Conservation (phyloP, 2,888 invertebrate species). For the Athalia rosae region DNA sequence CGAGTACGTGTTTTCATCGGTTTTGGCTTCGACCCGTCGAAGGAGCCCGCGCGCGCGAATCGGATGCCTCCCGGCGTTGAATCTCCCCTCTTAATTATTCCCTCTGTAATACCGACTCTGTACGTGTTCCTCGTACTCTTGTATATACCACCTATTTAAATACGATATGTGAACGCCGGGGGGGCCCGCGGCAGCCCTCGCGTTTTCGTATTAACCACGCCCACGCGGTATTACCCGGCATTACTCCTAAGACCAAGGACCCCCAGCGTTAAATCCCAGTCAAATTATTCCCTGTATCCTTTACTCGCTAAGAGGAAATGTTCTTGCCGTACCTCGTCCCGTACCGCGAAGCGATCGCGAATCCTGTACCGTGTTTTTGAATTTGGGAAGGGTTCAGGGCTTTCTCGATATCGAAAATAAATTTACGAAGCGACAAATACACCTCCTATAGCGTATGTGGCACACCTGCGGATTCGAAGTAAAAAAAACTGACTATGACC, state of each 20-base stretch:
- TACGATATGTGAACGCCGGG: conserved; percentile 28
- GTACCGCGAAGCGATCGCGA: too few species aligned
- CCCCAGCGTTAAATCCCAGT: conserved; percentile 42
- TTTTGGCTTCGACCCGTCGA: neutral
- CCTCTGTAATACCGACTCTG: conserved; percentile 40
- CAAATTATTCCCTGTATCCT: conserved; percentile 41
- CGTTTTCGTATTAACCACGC: conserved; percentile 35
- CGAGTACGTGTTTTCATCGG: conserved; percentile 13
- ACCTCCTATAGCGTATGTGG: neutral
- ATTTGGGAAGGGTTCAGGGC: conserved; percentile 26
- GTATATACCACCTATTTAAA: conserved; percentile 40
- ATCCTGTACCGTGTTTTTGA: conserved; percentile 37
- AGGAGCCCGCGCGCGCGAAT: neutral
- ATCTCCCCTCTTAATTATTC: conserved; percentile 40
- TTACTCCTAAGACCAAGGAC: conserved; percentile 42
- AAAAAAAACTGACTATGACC: too few species aligned
- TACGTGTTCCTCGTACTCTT: conserved; percentile 31
- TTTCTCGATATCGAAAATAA: conserved; percentile 21
- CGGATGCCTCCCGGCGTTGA: neutral
- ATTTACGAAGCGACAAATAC: neutral
- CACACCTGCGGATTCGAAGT: neutral
- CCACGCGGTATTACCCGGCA: conserved; percentile 35
- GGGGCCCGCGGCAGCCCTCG: conserved; percentile 1
- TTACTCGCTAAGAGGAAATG: conserved; percentile 23
- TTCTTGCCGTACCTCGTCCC: neutral